A percentile compares a stretch with the other conserved stretches of the same genome.
Evolutionary conservation across 1,140 invertebrate genomes (phyloP).

Genomic region (Scylla paramamosain): DNA sequence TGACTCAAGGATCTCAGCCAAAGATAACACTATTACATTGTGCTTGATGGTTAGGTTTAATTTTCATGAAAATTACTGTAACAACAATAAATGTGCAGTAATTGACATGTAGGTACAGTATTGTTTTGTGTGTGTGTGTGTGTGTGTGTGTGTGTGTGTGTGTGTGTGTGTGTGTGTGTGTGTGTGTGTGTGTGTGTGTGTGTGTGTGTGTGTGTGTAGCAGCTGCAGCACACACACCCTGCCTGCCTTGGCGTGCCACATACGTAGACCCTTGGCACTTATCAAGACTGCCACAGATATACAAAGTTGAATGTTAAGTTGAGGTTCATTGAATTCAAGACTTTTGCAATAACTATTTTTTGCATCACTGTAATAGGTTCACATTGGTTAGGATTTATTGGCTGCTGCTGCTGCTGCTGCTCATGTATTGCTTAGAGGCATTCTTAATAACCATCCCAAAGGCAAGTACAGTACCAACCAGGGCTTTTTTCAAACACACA

Average conservation of each 20-base stretch:
- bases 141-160: background rate
- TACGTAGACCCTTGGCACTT: background rate
- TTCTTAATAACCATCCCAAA: background rate
- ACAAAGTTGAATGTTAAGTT: background rate
- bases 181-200: too few species aligned
- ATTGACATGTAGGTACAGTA: conserved; percentile 22
- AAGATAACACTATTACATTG: conserved; percentile 25
- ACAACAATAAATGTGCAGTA: background rate
- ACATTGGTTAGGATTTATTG: background rate
- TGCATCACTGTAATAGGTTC: background rate
- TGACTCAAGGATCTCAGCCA: conserved; percentile 57
- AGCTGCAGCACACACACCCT: too few species aligned
- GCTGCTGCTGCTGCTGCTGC: background rate
- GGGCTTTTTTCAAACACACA: background rate
- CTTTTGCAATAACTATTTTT: too few species aligned
- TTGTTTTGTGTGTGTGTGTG: background rate
- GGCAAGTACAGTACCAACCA: background rate
- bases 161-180: too few species aligned
- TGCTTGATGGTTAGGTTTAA: conserved; percentile 1
- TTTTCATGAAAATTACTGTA: background rate
- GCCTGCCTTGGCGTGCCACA: background rate
- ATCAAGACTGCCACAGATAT: background rate
- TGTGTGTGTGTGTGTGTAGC: too few species aligned
- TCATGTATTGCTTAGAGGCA: background rate
- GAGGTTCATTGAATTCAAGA: too few species aligned